phyloP scores from a whole-genome alignment of 2,113 vertebrate genomes.

The Hippocampus comes region DNA sequence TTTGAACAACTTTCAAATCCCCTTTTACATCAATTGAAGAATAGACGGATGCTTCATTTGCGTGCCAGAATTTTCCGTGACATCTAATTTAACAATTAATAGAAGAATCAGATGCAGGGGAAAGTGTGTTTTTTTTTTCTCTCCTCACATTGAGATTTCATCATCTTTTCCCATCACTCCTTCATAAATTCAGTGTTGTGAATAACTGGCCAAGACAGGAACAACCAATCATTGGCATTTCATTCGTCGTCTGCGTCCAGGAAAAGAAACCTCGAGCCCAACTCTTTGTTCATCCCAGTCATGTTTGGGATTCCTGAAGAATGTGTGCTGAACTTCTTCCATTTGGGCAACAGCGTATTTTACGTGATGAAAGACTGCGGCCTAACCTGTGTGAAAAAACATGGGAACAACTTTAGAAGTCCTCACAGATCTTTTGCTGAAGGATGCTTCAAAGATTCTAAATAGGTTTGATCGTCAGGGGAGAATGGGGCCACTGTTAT shows the following conservation, averaged over 20 bases:
- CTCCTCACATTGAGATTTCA: not conserved
- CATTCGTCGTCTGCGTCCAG: constrained; percentile 17
- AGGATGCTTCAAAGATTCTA: too few species aligned
- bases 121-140: not conserved
- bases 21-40: too few species aligned
- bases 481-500: too few species aligned
- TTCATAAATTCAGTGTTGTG: constrained; percentile 1
- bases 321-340: constrained; percentile 34
- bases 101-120: too few species aligned
- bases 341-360: constrained; percentile 38
- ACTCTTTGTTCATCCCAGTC: constrained; percentile 48
- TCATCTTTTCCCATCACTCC: not conserved
- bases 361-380: constrained; percentile 22
- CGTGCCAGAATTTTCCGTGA: too few species aligned
- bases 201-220: constrained; percentile 12
- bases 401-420: constrained; percentile 1
- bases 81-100: too few species aligned
- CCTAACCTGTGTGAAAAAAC: not conserved
- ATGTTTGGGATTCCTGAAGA: constrained; percentile 43
- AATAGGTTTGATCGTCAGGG: too few species aligned
- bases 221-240: constrained; percentile 16
- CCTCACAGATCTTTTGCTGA: too few species aligned
- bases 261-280: constrained; percentile 36
- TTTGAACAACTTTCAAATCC: too few species aligned
- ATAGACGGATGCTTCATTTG: too few species aligned